A percentile compares a stretch with the other conserved stretches of the same genome.
Evolutionary conservation across 1,140 invertebrate species (phyloP).

Genomic region (Chrysoperla carnea): DNA sequence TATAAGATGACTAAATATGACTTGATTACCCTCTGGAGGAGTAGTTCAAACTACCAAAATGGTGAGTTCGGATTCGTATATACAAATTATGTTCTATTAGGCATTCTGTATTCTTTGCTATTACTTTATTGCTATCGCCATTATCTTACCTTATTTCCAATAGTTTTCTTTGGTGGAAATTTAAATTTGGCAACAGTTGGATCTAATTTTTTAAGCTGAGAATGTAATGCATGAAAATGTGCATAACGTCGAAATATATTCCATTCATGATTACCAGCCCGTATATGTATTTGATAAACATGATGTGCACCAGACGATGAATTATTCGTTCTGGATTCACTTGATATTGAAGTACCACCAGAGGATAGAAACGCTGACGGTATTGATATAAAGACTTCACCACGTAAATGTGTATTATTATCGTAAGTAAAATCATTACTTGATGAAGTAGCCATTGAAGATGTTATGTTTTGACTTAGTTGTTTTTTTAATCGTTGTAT

Average conservation of each 20-base stretch:
- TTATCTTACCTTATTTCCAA: conserved; percentile 63
- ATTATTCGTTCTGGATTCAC: conserved; percentile 11
- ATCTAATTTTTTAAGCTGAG: conserved; percentile 65
- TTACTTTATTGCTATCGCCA: too few species aligned
- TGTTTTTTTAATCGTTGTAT: conserved; percentile 44
- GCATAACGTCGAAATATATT: conserved; percentile 84
- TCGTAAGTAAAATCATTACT: conserved; percentile 24
- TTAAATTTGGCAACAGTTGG: conserved; percentile 59
- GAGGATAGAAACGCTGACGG: conserved; percentile 79
- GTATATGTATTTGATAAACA: conserved; percentile 78
- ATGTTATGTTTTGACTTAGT: conserved; percentile 50
- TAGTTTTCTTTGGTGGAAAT: conserved; percentile 86
- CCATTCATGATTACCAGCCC: conserved; percentile 79
- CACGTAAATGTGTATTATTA: conserved; percentile 8
- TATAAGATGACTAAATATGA: too few species aligned
- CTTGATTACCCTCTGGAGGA: too few species aligned
- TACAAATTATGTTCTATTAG: too few species aligned
- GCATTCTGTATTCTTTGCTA: too few species aligned
- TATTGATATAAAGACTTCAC: conserved; percentile 68
- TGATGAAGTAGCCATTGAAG: conserved; percentile 23
- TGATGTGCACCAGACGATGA: conserved; percentile 48
- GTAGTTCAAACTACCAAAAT: too few species aligned
- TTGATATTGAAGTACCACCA: conserved; percentile 5
- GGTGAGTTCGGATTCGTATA: too few species aligned
- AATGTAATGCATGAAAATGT: conserved; percentile 71